phyloP scores from a whole-genome alignment of 2,113 vertebrate genomes.

The Coptodon rendalli region DNA sequence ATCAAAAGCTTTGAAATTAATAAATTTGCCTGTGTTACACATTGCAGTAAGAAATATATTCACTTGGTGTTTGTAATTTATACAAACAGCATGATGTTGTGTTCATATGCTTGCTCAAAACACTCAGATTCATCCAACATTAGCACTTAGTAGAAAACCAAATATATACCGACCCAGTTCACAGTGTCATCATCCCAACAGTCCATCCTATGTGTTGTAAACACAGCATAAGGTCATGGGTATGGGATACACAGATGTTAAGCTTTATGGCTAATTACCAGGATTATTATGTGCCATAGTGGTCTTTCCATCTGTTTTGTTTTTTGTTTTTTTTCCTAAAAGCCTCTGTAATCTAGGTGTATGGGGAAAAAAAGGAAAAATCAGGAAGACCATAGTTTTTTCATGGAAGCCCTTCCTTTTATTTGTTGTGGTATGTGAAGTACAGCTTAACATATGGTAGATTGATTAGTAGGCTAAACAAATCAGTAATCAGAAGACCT shows the following conservation, averaged over 20 bases:
- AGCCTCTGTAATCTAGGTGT: background rate
- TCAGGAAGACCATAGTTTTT: background rate
- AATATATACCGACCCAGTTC: background rate
- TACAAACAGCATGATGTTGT: background rate
- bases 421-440: background rate
- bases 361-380: background rate
- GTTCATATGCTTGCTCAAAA: background rate
- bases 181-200: background rate
- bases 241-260: background rate
- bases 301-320: background rate
- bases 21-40: background rate
- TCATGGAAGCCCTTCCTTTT: background rate
- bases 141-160: background rate
- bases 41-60: background rate
- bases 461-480: background rate
- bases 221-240: background rate
- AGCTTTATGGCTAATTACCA: background rate
- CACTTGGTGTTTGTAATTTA: background rate
- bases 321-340: rapidly evolving
- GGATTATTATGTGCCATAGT: background rate
- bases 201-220: background rate
- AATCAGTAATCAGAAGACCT: background rate
- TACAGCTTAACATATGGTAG: background rate
- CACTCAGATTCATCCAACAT: background rate
- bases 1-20: background rate